Base-by-base conservation (phyloP, 2,113 vertebrate genomes). In the Cavia porcellus region DNA sequence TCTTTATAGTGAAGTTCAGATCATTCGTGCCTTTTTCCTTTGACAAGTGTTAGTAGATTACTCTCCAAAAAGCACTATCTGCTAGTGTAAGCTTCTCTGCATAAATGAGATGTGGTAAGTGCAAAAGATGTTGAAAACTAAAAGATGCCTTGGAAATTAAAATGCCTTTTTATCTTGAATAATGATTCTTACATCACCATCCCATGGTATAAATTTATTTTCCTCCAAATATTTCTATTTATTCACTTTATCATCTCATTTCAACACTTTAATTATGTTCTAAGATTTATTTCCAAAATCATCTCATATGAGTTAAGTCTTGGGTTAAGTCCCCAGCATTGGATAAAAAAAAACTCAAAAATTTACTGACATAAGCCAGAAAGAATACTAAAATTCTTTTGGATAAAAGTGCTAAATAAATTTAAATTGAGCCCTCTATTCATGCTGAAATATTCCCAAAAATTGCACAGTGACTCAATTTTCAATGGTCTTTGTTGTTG, bases 401-500 rank as follows among this genome's bases (percentile, higher is more conserved):
- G 42, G 97, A 87, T 68, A 86, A 80, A 97, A 80, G 52, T 62
- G 19, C 61, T 81, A 95, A 80, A 80, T 84, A 90, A 70, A 70
- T 66, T 86, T 80, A 96, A 97, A 93, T 32, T 89, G 86, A 96
- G 52, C 20, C 50, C 90, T 68, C 57, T 80, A 13, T 84, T 88
- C 64, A 52, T 95, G 74, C 84, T 83, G 90, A 97, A 96, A 94
- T 97, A 75, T 92, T 94, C 93, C 74, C 84, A 9, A 38, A 86
- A 90, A 94, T 88, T 92, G 45, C 81, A 84, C 7, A 89, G 42
- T 90, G 85, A 93, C 89, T 96, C 62, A 57, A 95, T 92, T 95
- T 94, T 95, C 91, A 87, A 92, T 70, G 28, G 11, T 62, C 89
- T 86, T 96, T 97, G 72, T 96, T 96, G 20, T 89, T 81, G 72